phyloP scores from a whole-genome alignment of 1,140 invertebrate genomes.

The Camponotus floridanus region DNA sequence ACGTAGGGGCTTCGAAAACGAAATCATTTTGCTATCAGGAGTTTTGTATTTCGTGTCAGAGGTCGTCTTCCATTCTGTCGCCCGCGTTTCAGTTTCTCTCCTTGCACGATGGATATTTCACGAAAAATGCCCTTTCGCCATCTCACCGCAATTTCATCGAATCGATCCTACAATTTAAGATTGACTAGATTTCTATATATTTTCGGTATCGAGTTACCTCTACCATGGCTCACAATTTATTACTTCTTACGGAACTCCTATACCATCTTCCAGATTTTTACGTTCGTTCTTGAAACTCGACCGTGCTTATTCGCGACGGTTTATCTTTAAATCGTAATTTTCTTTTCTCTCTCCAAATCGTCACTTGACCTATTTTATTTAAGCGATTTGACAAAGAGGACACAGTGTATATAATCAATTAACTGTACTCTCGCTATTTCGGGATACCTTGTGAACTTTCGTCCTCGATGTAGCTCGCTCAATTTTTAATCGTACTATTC shows the following conservation, averaged over 20 bases:
- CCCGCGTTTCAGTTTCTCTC: neutral
- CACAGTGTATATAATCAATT: neutral
- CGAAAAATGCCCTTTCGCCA: neutral
- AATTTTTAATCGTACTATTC: neutral
- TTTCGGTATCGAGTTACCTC: constrained; percentile 8
- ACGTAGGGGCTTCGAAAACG: constrained; percentile 37
- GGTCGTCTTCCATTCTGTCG: neutral
- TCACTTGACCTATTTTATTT: neutral
- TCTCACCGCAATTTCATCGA: constrained; percentile 25
- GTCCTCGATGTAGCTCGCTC: neutral
- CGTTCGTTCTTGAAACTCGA: neutral
- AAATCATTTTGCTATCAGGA: constrained; percentile 16
- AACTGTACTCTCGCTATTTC: constrained; percentile 27
- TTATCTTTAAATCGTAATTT: neutral
- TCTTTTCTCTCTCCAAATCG: neutral
- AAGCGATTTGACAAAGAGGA: neutral
- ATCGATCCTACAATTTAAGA: constrained; percentile 30
- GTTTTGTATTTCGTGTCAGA: constrained; percentile 23
- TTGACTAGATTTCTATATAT: neutral
- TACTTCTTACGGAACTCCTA: neutral
- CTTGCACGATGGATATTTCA: neutral
- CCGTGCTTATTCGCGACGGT: neutral
- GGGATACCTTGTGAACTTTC: constrained; percentile 29
- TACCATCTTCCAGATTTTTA: neutral
- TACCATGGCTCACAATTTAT: constrained; percentile 15